Evolutionary conservation across 2,888 invertebrate genomes (phyloP).

Genomic region (Synanthedon formicaeformis): DNA sequence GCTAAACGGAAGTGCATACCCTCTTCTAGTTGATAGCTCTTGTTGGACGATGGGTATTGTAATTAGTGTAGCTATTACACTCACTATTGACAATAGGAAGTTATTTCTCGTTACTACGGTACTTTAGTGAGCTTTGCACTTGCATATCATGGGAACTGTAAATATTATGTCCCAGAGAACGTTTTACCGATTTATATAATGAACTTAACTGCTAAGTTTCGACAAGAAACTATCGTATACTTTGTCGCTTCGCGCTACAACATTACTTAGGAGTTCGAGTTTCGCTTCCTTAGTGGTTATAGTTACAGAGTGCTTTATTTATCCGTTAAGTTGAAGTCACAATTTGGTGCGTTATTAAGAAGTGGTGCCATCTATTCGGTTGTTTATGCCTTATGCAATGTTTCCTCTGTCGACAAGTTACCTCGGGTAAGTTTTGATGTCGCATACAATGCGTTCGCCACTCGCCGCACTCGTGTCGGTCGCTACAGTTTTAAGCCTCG

Average conservation of each 20-base stretch:
- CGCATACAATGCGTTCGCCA: conserved; percentile 21
- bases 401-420: conserved; percentile 48
- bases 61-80: conserved; percentile 43
- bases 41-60: conserved; percentile 21
- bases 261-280: too few species aligned
- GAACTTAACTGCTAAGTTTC: conserved; percentile 2
- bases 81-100: conserved; percentile 30
- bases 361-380: conserved; percentile 64
- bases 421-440: conserved; percentile 19
- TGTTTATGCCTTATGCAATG: conserved; percentile 47
- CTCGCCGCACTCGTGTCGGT: conserved; percentile 3
- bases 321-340: neutral
- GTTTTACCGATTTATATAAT: conserved; percentile 27
- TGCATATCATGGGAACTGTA: conserved; percentile 67
- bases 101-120: conserved; percentile 38
- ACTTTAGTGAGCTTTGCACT: conserved; percentile 70
- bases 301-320: too few species aligned
- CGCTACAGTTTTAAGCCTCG: too few species aligned
- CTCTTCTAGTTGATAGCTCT: conserved; percentile 15
- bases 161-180: conserved; percentile 36
- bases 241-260: neutral
- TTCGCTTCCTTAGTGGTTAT: too few species aligned
- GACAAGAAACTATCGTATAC: neutral
- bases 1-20: conserved; percentile 39
- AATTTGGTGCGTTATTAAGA: conserved; percentile 42